Evolutionary conservation across 2,113 vertebrate species (phyloP), one percentile per base, ranked within the genome.

Genomic region (Anhinga anhinga): DNA sequence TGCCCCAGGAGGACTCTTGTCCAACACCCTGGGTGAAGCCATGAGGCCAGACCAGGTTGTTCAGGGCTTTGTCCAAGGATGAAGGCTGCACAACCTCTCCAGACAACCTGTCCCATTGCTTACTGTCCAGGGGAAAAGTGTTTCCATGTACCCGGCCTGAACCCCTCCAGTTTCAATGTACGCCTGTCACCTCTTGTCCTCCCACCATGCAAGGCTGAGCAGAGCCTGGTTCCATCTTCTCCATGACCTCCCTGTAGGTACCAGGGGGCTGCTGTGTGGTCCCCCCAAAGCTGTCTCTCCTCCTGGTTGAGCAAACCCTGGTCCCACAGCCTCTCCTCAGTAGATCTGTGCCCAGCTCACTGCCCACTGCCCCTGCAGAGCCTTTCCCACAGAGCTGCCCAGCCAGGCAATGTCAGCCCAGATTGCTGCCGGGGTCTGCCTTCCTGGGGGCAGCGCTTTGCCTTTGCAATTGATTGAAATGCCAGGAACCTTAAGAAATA

Each of bases 111-210:
- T 55, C 45, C 52, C 2, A 1, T 16, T 5, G 5, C 11, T 58
- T 38, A 49, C 17, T 61, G 30, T n/a, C 59, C 7, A 56, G 38
- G 32, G 42, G 58, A 40, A 38, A 71, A 34, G 23, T 16, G 22
- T 49, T 78, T 78, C 22, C 47, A 14, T 34, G 8, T 30, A 26
- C 4, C 30, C 40, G 36, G 19, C 29, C 15, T 38, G 38, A 72
- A 59, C 15, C 45, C 8, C 23, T 61, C 52, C 4, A 3, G 27
- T 53, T 53, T 78, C 70, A 52, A 3, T 15, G 14, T 17, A 58
- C 0, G 0, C 27, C 25, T 36, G 16, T 30, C 2, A 1, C 27
- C 22, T 53, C 55, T 71, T 40, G 25, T 53, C 15, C 16, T 67
- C 20, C 17, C 42, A 44, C 40, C 30, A 16, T 8, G 25, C 15